Percentiles rank a stretch among this genome's conserved stretches.
phyloP scores from a whole-genome alignment of 1,140 invertebrate species.

The Phenacoccus solenopsis region DNA sequence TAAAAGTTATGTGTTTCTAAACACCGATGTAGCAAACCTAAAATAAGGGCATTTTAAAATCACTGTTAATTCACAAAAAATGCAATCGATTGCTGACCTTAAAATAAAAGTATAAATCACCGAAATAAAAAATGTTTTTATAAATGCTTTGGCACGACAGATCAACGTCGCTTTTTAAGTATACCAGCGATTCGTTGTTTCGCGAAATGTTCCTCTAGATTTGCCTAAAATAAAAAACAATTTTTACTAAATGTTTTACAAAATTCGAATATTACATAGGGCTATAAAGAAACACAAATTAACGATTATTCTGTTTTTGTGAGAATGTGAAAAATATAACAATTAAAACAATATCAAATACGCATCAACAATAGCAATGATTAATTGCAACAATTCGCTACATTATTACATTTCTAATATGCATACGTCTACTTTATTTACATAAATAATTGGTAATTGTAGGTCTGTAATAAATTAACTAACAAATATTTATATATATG shows the following conservation, averaged over 20 bases:
- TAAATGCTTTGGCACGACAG: background rate
- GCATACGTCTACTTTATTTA: conserved; percentile 6
- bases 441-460: conserved; percentile 3
- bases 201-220: too few relatives aligned
- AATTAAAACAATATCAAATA: background rate
- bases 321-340: background rate
- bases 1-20: background rate
- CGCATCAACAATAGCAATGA: conserved; percentile 6
- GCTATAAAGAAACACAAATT: background rate
- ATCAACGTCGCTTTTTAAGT: too few relatives aligned
- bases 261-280: too few relatives aligned
- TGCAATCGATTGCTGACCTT: background rate
- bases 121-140: background rate
- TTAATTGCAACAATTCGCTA: conserved; percentile 5
- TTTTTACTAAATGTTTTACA: background rate
- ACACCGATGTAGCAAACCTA: background rate
- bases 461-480: conserved; percentile 19
- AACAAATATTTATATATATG: conserved; percentile 23
- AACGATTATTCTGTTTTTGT: background rate
- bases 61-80: background rate
- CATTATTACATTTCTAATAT: background rate
- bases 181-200: background rate
- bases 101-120: background rate
- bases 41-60: background rate
- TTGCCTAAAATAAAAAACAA: background rate